phyloP scores from a whole-genome alignment of 2,113 vertebrate species.

The Procavia capensis region DNA sequence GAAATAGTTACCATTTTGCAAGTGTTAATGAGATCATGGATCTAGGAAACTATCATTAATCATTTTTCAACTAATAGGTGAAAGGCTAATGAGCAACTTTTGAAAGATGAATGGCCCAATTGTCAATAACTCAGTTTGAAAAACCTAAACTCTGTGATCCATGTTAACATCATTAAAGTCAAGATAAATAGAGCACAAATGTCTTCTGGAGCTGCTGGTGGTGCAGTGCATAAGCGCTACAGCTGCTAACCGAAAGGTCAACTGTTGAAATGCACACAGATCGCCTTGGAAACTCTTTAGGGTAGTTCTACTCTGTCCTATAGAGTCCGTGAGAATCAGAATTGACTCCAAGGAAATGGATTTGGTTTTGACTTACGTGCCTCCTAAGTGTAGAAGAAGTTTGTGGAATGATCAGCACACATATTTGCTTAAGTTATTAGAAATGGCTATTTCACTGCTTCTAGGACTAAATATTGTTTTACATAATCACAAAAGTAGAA shows the following conservation, averaged over 20 bases:
- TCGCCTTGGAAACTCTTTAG: too few species aligned
- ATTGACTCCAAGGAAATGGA: too few species aligned
- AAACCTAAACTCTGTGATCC: not conserved
- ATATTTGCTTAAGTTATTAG: not conserved
- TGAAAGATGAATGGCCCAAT: not conserved
- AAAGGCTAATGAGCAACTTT: not conserved
- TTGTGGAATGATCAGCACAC: not conserved
- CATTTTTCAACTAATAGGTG: not conserved
- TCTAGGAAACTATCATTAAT: not conserved
- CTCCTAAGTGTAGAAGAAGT: not conserved
- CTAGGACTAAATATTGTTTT: not conserved
- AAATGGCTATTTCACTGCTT: not conserved
- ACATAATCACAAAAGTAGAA: not conserved
- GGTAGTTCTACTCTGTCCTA: too few species aligned
- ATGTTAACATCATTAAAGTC: not conserved
- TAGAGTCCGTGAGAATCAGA: too few species aligned
- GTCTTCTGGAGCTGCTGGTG: too few species aligned
- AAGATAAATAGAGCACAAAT: rapidly evolving
- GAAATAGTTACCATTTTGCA: not conserved
- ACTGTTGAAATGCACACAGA: too few species aligned
- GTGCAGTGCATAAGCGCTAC: too few species aligned
- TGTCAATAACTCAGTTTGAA: not conserved
- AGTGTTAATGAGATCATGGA: not conserved
- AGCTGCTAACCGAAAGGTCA: too few species aligned
- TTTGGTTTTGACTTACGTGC: not conserved